Percentiles rank a stretch among this genome's conserved stretches.
These are phyloP conservation scores for Eristalis arbustorum DNA, from an alignment of 2,888 invertebrate species.

Conservation along the genomic window DNA sequence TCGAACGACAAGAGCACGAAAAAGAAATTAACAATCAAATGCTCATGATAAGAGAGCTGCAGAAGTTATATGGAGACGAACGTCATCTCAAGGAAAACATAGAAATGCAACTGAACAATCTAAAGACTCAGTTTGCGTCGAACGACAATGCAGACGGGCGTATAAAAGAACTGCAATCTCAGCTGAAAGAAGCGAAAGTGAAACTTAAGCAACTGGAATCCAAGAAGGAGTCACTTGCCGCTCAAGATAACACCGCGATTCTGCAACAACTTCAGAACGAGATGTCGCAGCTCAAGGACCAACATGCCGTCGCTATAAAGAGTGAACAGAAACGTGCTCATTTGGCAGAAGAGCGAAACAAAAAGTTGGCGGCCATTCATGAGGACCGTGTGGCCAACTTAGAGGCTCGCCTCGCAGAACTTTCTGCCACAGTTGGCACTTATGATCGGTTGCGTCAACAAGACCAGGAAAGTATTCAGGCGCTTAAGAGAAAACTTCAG, in stretches of 20 bases:
- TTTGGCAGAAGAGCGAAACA: constrained; percentile 87
- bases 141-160: constrained; percentile 76
- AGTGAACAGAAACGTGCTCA: constrained; percentile 88
- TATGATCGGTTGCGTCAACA: constrained; percentile 87
- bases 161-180: constrained; percentile 82
- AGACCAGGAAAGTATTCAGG: constrained; percentile 87
- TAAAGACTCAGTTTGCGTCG: constrained; percentile 80
- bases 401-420: constrained; percentile 88
- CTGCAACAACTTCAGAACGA: constrained; percentile 87
- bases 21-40: constrained; percentile 89
- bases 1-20: constrained; percentile 90
- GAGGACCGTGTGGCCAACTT: constrained; percentile 89
- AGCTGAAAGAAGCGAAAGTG: constrained; percentile 84
- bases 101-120: constrained; percentile 83
- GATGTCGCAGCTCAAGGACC: constrained; percentile 86
- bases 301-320: constrained; percentile 86
- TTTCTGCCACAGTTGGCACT: constrained; percentile 88
- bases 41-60: constrained; percentile 89
- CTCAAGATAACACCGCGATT: constrained; percentile 80
- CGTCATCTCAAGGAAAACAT: constrained; percentile 87
- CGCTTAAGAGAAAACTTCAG: constrained; percentile 79
- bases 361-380: constrained; percentile 85
- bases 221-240: constrained; percentile 59
- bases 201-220: constrained; percentile 84
- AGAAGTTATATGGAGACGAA: constrained; percentile 88